Evolutionary conservation across 2,113 vertebrate species (phyloP).

Genomic region (Miniopterus natalensis): DNA sequence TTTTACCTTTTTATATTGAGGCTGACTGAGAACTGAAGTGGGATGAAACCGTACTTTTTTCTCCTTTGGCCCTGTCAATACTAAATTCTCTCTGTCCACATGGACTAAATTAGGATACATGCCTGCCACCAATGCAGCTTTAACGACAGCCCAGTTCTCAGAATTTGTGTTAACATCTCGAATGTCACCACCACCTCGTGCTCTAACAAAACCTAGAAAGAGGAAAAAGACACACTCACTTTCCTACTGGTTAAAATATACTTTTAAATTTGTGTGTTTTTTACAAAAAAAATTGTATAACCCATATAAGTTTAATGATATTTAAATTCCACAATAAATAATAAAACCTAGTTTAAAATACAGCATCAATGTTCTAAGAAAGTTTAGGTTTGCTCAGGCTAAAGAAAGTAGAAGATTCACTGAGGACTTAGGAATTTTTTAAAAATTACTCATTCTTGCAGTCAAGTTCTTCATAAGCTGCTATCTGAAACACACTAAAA

Average conservation of each 20-base stretch:
- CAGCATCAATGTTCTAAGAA: constrained; percentile 28
- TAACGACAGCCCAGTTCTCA: constrained; percentile 98
- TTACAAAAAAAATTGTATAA: neutral
- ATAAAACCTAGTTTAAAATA: constrained; percentile 54
- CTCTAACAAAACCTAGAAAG: constrained; percentile 94
- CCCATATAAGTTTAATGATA: constrained; percentile 22
- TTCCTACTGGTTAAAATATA: neutral
- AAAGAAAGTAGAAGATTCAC: neutral
- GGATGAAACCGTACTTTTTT: constrained; percentile 95
- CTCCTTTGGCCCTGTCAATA: constrained; percentile 90
- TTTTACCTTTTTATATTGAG: constrained; percentile 93
- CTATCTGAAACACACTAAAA: constrained; percentile 18
- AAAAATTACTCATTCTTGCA: neutral
- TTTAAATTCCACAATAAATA: constrained; percentile 21
- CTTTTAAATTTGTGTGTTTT: neutral
- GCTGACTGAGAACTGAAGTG: constrained; percentile 93
- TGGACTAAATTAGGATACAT: constrained; percentile 97
- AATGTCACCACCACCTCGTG: constrained; percentile 94
- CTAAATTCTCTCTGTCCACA: constrained; percentile 89
- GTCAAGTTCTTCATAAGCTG: constrained; percentile 12
- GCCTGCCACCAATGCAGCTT: constrained; percentile 95
- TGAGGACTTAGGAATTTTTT: neutral
- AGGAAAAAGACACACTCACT: constrained; percentile 21
- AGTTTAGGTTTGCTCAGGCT: neutral
- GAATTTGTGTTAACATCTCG: constrained; percentile 96